Base-by-base conservation (phyloP, 2,888 invertebrate genomes). In the Choreutis nemorana region DNA sequence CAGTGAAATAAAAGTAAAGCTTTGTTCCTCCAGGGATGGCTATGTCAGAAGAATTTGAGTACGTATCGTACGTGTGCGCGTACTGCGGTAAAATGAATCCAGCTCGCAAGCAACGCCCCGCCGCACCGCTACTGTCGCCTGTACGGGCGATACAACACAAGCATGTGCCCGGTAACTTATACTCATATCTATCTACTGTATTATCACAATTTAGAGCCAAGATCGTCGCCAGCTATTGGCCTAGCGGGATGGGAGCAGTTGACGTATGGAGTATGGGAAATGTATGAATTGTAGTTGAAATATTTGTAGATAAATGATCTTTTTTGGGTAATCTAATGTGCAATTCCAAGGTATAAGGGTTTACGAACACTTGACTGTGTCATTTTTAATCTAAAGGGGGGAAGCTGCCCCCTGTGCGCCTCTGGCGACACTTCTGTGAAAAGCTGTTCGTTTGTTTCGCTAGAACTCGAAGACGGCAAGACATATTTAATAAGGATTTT, bases 11-110 rank as follows among this genome's bases (percentile, higher is more conserved):
- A n/a, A n/a, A n/a, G n/a, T n/a, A n/a, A n/a, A n/a, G n/a, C n/a
- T n/a, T n/a, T n/a, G n/a, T n/a, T n/a, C n/a, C n/a, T 21, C 0
- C 52, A 87, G 87, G 87, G 28, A 87, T 88, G 88, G 84, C 87
- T 32, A 77, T 87, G 45, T 78, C 81, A 27, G 87, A 88, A 41
- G 87, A 87, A 48, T 88, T 84, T 45, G 88, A 89, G 36, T 90
- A 83, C 52, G 71, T 86, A 37, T 91, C 91, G 25, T 99, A 91
- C 67, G 83, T 87, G 28, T 99, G 97, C 65, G 93, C 92, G 44
- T 97, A 95, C 70, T 97, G 97, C 66, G 87, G 86, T 33, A 80
- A 83, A 16, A 81, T 90, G 55, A 97, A 97, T 80, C 89, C 91
- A 14, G 90, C 97, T n/a, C 83, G 90, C 35, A 95, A 95, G 57